Conservation (phyloP, 2,113 vertebrate species). For the Phocoena sinus region DNA sequence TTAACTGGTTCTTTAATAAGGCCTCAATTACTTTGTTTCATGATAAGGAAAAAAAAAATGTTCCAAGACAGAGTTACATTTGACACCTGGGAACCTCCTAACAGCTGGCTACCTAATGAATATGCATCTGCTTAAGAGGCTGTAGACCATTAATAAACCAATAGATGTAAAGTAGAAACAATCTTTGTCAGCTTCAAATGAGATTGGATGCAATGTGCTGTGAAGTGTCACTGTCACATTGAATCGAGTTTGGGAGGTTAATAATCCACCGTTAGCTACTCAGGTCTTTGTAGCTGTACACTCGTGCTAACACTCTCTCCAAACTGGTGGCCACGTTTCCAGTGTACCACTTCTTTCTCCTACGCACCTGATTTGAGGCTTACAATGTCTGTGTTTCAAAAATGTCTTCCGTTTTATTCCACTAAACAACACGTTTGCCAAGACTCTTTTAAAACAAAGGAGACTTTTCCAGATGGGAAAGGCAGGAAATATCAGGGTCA, state of each 20-base stretch:
- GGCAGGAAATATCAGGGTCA: not conserved
- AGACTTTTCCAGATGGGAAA: not conserved
- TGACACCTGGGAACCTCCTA: constrained; percentile 86
- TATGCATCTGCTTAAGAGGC: constrained; percentile 89
- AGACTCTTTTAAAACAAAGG: not conserved
- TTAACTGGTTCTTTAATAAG: constrained; percentile 86
- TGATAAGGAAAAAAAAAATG: constrained; percentile 74
- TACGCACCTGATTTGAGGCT: not conserved
- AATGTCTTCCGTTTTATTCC: not conserved
- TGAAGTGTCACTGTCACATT: constrained; percentile 88
- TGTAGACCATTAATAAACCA: constrained; percentile 89
- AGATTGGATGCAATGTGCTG: constrained; percentile 84
- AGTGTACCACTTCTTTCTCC: not conserved
- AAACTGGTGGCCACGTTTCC: not conserved
- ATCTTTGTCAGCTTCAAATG: constrained; percentile 85
- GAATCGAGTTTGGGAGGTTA: constrained; percentile 79
- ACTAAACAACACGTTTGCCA: not conserved
- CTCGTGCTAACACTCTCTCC: not conserved
- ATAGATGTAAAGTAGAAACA: constrained; percentile 85
- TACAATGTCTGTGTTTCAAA: not conserved
- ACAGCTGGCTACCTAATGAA: constrained; percentile 91
- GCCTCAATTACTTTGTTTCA: constrained; percentile 85
- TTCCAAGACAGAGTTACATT: constrained; percentile 82
- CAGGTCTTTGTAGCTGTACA: not conserved
- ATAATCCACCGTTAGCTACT: constrained; percentile 16